Conservation (phyloP, 30 jellyfish, hydroid and myxozoan species). For the Aurelia coerulea region DNA sequence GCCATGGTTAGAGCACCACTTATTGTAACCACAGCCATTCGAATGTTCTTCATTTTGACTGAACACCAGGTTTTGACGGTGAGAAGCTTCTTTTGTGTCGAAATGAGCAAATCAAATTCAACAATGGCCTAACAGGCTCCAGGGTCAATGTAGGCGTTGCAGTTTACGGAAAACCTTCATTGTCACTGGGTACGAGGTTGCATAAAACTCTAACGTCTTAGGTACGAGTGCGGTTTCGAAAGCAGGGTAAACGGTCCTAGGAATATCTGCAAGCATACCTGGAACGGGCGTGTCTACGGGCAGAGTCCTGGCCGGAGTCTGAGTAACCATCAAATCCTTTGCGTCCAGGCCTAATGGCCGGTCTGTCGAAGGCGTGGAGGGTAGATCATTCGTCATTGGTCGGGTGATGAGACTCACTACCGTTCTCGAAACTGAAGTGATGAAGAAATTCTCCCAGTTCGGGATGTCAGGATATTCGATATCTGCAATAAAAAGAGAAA, state of each 20-base stretch:
- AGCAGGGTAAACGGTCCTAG: background rate
- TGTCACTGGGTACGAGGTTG: no score
- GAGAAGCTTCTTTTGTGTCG: no score
- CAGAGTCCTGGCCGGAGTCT: slow-evolving; percentile 60
- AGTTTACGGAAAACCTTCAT: no score
- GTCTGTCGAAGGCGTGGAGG: slow-evolving; percentile 2
- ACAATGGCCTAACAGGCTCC: no score
- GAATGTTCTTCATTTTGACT: no score
- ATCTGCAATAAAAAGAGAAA: slow-evolving; percentile 14
- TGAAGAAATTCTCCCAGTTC: slow-evolving; percentile 80
- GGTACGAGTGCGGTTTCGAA: no score
- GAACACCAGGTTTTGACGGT: no score
- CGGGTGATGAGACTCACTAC: slow-evolving; percentile 67
- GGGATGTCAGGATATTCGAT: slow-evolving; percentile 55
- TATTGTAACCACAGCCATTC: no score
- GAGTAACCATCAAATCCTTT: slow-evolving; percentile 30
- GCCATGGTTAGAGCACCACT: no score
- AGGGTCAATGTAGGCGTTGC: no score
- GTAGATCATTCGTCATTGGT: slow-evolving; percentile 5
- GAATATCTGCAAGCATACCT: background rate
- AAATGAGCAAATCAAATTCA: no score
- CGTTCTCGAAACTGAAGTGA: slow-evolving; percentile 54
- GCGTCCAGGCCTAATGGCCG: slow-evolving; percentile 33
- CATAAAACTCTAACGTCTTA: no score
- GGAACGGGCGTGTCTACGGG: slow-evolving; percentile 5